These are phyloP conservation scores for Perodicticus potto DNA, from an alignment of 2,797 vertebrate genomes.

Conservation along the genomic window DNA sequence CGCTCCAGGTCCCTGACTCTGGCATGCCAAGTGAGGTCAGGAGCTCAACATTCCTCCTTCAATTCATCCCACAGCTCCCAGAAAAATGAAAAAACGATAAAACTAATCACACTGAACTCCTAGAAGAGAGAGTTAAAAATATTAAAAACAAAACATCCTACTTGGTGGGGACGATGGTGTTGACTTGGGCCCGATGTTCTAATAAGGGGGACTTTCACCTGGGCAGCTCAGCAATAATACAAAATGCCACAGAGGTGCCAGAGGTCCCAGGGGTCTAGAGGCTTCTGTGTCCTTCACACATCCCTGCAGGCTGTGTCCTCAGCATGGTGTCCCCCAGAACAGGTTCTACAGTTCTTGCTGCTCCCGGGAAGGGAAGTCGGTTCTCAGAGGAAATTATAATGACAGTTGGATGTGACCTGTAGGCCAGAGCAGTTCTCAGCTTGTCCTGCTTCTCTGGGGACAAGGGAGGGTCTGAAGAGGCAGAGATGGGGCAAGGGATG, in stretches of 20 bases:
- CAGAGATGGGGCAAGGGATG: not conserved
- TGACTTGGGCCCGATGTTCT: not conserved
- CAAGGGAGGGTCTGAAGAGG: not conserved
- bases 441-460: not conserved
- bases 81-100: not conserved
- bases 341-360: accelerated
- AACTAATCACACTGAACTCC: not conserved
- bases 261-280: not conserved
- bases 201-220: not conserved
- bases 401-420: too few species aligned
- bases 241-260: not conserved
- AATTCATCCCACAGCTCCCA: not conserved
- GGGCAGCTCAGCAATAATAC: not conserved
- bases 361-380: not conserved
- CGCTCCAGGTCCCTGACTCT: not conserved
- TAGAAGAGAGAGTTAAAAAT: not conserved
- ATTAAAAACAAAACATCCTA: not conserved
- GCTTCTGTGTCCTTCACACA: not conserved
- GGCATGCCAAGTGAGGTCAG: not conserved
- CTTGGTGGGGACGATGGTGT: not conserved
- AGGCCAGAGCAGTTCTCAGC: not conserved
- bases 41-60: not conserved
- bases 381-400: not conserved
- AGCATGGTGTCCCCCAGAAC: accelerated
- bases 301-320: not conserved